A percentile compares a stretch with the other conserved stretches of the same genome.
These are phyloP conservation scores for Cepphus grylle DNA, from an alignment of 2,113 vertebrate species.

Conservation along the genomic window DNA sequence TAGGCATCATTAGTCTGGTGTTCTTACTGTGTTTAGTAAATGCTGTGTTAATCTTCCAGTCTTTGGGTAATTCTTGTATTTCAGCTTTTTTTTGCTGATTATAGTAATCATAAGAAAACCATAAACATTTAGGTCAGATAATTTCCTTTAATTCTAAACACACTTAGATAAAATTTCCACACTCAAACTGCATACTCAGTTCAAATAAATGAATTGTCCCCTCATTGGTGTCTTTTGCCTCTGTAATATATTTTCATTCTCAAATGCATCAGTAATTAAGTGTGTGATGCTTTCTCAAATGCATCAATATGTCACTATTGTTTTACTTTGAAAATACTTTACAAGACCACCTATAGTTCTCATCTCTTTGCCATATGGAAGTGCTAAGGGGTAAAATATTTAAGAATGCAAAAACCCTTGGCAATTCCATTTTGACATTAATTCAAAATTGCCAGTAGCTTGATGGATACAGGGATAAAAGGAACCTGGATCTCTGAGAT, in stretches of 20 bases:
- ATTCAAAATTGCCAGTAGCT: neutral
- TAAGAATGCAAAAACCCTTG: neutral
- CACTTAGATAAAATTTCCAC: neutral
- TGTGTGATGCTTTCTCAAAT: neutral
- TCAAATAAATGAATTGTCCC: neutral
- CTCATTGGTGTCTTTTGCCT: neutral
- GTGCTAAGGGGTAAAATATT: neutral
- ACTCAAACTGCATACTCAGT: neutral
- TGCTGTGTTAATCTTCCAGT: neutral
- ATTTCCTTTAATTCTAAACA: neutral
- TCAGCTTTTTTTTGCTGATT: neutral
- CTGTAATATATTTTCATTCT: neutral
- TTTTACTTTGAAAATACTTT: neutral
- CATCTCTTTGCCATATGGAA: neutral
- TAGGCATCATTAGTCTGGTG: too few species aligned
- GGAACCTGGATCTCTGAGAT: neutral
- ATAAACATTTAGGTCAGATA: rapidly evolving
- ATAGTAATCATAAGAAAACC: neutral
- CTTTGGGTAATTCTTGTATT: neutral
- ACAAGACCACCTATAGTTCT: neutral
- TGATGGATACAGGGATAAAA: neutral
- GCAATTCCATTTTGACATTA: neutral
- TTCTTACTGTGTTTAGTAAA: neutral
- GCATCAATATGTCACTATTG: neutral
- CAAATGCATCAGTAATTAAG: neutral